phyloP scores from a whole-genome alignment of 2,113 vertebrate genomes.

The Nesospiza acunhae region DNA sequence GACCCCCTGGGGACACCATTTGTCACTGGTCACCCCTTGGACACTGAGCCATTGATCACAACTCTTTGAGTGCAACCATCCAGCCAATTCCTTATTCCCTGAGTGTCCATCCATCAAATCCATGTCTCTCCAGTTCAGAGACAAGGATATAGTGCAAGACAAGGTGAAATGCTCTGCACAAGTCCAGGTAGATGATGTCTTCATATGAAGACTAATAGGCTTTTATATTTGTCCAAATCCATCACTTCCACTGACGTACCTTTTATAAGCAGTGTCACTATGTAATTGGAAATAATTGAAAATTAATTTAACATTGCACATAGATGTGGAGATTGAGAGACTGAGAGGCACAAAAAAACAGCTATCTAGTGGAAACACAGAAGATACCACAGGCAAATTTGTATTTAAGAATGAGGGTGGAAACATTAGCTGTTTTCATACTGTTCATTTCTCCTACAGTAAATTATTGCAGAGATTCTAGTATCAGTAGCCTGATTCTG shows the following conservation, averaged over 20 bases:
- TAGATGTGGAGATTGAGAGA: background rate
- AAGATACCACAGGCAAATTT: background rate
- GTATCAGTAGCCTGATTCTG: background rate
- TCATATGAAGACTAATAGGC: background rate
- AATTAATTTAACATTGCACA: conserved; percentile 52
- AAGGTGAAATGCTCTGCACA: background rate
- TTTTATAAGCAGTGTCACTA: conserved; percentile 20
- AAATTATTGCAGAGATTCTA: background rate
- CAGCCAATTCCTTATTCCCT: background rate
- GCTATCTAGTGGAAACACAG: background rate
- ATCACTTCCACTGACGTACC: conserved; percentile 24
- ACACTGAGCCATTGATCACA: background rate
- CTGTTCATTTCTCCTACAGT: background rate
- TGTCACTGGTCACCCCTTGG: background rate
- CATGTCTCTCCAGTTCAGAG: background rate
- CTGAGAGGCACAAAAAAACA: conserved; percentile 1
- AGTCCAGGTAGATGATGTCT: background rate
- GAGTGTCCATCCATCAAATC: background rate
- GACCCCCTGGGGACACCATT: background rate
- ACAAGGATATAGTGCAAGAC: background rate
- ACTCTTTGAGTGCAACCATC: background rate
- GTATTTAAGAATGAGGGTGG: background rate
- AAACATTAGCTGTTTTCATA: background rate
- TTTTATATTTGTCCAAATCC: conserved; percentile 50
- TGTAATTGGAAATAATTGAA: conserved; percentile 26